Base-by-base conservation (phyloP, 2,113 vertebrate species). In the Nanger granti region DNA sequence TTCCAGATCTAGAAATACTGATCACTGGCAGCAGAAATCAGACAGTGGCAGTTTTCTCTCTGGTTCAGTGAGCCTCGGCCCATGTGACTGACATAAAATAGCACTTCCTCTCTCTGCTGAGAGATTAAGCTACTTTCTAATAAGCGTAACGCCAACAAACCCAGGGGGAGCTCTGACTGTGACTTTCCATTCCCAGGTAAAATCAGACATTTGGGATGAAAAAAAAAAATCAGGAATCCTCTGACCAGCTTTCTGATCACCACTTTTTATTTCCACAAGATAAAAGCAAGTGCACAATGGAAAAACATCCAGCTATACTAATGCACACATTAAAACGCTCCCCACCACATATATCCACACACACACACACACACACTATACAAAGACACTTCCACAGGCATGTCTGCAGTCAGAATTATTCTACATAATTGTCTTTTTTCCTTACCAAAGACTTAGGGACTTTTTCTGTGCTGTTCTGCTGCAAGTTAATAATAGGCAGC, bases 41-140 rank as follows among this genome's bases (percentile, higher is more conserved):
- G 85, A 86, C 10, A 47, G 82, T 15, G 73, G 83, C 49, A 88
- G 93, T 87, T 89, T 87, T 95, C 84, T 97, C 92, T 66, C 73
- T 73, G 73, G 41, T 49, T 97, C 94, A 28, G 0, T 79, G 82
- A 83, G 31, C 96, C 54, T 91, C 22, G 15, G 24, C 15, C 41
- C 97, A 95, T 0, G 22, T 87, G 93, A 91, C 31, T 79, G 47
- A 13, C 86, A n/a, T 66, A 82, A 96, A 92, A 49, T 64, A 37
- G 37, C 9, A 89, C 54, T 85, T 92, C 95, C 73, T 91, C 59
- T 94, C 41, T 89, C 44, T 94, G 69, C 34, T 73, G 47, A 85
- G 44, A 29, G 62, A 79, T 59, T 29, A 57, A 79, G 60, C 82
- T 85, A 69, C 82, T 90, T 91, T 87, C 88, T 93, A 83, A 57